A percentile compares a stretch with the other conserved stretches of the same genome.
These are phyloP conservation scores for Theretra japonica DNA, from an alignment of 2,888 invertebrate genomes.

Conservation along the genomic window DNA sequence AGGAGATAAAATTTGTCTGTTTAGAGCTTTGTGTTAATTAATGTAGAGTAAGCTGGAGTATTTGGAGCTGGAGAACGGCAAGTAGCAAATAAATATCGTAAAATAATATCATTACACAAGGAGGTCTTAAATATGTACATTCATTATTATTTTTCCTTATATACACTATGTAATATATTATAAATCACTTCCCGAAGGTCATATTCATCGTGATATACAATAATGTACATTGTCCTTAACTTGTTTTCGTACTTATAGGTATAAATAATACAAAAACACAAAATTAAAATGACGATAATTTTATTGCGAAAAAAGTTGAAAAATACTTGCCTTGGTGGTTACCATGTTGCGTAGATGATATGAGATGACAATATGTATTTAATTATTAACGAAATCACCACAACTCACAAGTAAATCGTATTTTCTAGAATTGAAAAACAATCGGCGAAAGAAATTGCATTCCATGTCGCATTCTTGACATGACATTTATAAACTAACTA, in stretches of 20 bases:
- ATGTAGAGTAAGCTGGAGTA: too few species aligned
- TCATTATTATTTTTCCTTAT: background rate
- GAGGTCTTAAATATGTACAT: background rate
- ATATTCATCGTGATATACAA: background rate
- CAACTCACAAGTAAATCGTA: background rate
- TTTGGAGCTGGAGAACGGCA: too few species aligned
- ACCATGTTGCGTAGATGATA: background rate
- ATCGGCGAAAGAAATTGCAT: constrained; percentile 1
- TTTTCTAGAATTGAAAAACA: constrained; percentile 22
- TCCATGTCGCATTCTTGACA: background rate
- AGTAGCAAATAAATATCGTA: too few species aligned
- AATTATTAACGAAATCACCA: background rate
- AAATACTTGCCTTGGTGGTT: background rate
- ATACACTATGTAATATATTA: background rate
- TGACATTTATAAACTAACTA: background rate
- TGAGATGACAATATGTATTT: background rate
- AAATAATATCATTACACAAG: too few species aligned
- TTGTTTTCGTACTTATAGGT: background rate
- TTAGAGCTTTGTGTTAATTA: too few species aligned
- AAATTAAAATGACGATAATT: background rate
- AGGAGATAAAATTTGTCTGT: too few species aligned
- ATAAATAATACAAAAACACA: background rate
- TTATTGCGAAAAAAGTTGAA: background rate
- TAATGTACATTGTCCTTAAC: background rate
- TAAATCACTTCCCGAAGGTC: background rate